Conservation (phyloP, 2,797 vertebrate species). For the Coreius guichenoti region DNA sequence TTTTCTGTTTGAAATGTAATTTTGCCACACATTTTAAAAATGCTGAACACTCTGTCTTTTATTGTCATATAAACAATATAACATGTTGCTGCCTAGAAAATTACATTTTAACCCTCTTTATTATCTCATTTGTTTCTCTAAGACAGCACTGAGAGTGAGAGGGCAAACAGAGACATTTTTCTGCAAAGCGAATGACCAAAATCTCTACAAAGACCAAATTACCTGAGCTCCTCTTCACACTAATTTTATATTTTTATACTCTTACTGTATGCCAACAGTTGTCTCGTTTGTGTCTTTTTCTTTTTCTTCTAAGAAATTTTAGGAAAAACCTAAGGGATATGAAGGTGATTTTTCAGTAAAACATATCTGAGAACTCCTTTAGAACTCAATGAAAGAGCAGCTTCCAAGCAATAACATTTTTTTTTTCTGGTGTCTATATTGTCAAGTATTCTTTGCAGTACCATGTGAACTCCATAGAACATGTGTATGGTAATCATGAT, state of each 20-base stretch:
- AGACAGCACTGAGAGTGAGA: neutral
- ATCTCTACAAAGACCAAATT: neutral
- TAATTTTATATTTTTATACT: neutral
- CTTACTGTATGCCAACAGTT: neutral
- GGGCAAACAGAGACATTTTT: neutral
- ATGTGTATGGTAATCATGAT: neutral
- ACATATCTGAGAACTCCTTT: neutral
- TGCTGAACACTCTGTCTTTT: slow-evolving; percentile 1
- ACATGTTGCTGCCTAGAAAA: neutral
- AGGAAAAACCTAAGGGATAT: neutral
- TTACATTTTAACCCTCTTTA: neutral
- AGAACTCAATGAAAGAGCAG: neutral
- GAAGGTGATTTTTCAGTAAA: neutral
- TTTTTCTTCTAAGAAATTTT: neutral
- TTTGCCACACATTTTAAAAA: neutral
- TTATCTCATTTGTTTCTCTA: neutral
- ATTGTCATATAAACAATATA: too few relatives aligned
- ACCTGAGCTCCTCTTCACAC: neutral
- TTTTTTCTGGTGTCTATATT: neutral
- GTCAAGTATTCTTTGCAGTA: neutral
- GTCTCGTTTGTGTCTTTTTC: too few relatives aligned
- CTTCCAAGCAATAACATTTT: neutral
- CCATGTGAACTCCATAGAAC: neutral
- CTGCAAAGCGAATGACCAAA: neutral
- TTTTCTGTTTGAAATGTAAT: neutral